Conservation (phyloP, 2,888 invertebrate genomes). For the Philereme vetulata region DNA sequence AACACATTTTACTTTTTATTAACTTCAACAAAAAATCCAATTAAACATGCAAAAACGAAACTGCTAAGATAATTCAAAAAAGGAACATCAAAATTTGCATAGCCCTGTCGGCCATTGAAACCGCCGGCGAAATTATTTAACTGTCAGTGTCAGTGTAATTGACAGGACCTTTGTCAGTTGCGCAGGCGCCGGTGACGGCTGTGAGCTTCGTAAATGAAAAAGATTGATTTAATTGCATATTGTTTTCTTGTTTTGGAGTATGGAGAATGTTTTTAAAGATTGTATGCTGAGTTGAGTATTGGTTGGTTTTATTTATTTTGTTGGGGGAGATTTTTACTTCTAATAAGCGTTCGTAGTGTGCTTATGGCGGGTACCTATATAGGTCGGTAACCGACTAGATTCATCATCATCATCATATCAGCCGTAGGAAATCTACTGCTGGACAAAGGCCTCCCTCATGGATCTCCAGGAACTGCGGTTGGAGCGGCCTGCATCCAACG, state of each 20-base stretch:
- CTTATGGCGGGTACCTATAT: too few relatives aligned
- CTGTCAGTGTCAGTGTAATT: slow-evolving; percentile 58
- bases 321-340: too few relatives aligned
- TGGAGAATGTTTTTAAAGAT: slow-evolving; percentile 9
- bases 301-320: background rate
- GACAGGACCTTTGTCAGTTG: slow-evolving; percentile 51
- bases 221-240: slow-evolving; percentile 31
- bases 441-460: too few relatives aligned
- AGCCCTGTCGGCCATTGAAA: slow-evolving; percentile 27
- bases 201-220: slow-evolving; percentile 27
- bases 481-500: too few relatives aligned
- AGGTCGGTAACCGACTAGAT: too few relatives aligned
- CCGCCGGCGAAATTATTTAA: slow-evolving; percentile 36
- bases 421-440: too few relatives aligned
- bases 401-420: too few relatives aligned
- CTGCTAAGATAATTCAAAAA: slow-evolving; percentile 17
- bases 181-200: slow-evolving; percentile 34
- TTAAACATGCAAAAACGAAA: slow-evolving; percentile 24
- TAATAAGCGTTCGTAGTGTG: too few relatives aligned
- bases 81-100: slow-evolving; percentile 27
- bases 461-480: too few relatives aligned
- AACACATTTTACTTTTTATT: slow-evolving; percentile 26
- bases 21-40: slow-evolving; percentile 18
- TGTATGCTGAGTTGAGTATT: background rate
- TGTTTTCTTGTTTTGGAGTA: slow-evolving; percentile 14